Base-by-base conservation (phyloP, 2,888 invertebrate species). In the Minunthozetes semirufus region DNA sequence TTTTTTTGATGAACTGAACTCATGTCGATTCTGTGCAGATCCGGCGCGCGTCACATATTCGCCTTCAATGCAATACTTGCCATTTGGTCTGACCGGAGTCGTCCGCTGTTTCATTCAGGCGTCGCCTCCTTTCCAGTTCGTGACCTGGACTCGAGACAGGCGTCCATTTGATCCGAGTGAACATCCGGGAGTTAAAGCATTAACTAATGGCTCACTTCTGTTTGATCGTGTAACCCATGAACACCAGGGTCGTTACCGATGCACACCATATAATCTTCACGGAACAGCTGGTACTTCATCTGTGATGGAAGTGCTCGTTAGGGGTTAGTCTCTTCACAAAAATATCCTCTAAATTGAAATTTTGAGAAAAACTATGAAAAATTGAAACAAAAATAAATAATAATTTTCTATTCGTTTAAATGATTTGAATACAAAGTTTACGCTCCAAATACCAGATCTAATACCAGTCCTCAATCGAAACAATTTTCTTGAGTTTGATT, bases 91-190 rank as follows among this genome's bases (percentile, higher is more conserved):
- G 83, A 92, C 92, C 8, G 82, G 83, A 29, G 81, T 94, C 79
- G 92, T 97, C 76, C 93, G 94, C 82, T 97, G 97, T 85, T 93
- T 94, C 85, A 94, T 96, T 82, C 95, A 95, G 84, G 93, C 96
- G 75, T 96, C 95, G 85, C 97, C 97, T 59, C 93, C 94, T 71
- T 88, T 95, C 80, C 93, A 94, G 82, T 93, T 93, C 84, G 93
- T 95, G 79, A 93, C 94, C 81, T 98, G 97, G 97, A 94, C 94
- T 82, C 94, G 95, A 85, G 94, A 97, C 86, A 93, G 93, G 82
- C 88, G 93, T 77, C 87, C 93, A 80, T 87, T 94, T 81, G 94
- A 94, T 84, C 94, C 94, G 76, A 94, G 93, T 85, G 92, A 92
- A 84, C 91, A 91, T 81, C 93, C 93, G 84, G 94, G 94, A 81